A percentile compares a stretch with the other conserved stretches of the same genome.
Evolutionary conservation across 2,888 invertebrate genomes (phyloP).

Genomic region (Athripsodes cinereus): DNA sequence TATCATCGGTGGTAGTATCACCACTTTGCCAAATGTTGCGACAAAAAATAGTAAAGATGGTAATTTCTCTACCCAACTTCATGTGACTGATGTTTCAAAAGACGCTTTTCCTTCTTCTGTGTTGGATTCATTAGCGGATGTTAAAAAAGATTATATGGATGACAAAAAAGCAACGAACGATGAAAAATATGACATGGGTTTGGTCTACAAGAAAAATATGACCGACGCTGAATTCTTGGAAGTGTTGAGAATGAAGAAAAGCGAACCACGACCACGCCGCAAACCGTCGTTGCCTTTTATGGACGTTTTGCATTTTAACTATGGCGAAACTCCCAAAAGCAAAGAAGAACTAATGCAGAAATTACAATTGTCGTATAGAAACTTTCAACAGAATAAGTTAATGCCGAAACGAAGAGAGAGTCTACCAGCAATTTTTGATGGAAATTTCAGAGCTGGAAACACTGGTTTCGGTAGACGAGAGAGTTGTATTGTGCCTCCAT

Average conservation of each 20-base stretch:
- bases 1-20: neutral
- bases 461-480: too few relatives aligned
- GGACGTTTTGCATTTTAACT: neutral
- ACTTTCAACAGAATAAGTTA: too few relatives aligned
- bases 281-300: too few relatives aligned
- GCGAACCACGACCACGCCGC: conserved; percentile 4
- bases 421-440: neutral
- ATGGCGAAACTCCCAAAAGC: too few relatives aligned
- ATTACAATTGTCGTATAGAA: too few relatives aligned
- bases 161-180: neutral
- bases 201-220: neutral
- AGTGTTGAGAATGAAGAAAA: neutral
- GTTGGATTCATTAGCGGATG: neutral
- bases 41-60: neutral
- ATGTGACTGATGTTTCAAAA: neutral
- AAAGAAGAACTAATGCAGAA: too few relatives aligned
- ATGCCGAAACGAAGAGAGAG: neutral
- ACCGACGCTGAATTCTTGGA: neutral
- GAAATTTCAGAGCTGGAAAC: too few relatives aligned
- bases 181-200: too few relatives aligned
- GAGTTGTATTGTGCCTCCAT: neutral
- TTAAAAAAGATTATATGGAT: neutral
- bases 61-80: neutral
- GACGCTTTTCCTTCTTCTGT: neutral
- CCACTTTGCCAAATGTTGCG: neutral